Evolutionary conservation across 1,140 invertebrate genomes (phyloP).

Genomic region (Caligus rogercresseyi): DNA sequence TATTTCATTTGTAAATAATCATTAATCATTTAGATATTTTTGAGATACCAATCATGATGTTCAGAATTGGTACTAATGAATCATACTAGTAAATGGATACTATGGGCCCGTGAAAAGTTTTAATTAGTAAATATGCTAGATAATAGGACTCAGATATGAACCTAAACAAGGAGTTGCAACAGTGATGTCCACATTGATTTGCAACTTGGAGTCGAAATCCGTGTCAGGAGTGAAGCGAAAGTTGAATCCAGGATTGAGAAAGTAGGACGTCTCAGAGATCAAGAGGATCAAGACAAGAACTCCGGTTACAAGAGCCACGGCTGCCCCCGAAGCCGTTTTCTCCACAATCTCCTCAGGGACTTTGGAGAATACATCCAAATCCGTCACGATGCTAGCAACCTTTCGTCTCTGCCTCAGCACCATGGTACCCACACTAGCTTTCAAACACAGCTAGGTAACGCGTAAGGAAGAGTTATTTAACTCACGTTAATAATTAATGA

Average conservation of each 20-base stretch:
- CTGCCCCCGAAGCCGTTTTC: constrained; percentile 58
- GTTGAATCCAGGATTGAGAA: constrained; percentile 53
- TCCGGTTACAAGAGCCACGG: constrained; percentile 61
- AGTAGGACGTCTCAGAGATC: constrained; percentile 65
- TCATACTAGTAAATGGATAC: no score
- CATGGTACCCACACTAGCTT: no score
- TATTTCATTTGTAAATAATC: no score
- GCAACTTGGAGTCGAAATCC: constrained; percentile 67
- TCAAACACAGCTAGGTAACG: no score
- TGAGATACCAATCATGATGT: no score
- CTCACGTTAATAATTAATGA: no score
- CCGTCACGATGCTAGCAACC: constrained; percentile 41
- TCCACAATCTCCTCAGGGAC: constrained; percentile 63
- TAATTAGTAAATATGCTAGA: no score
- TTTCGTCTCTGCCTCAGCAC: constrained; percentile 4
- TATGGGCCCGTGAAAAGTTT: no score
- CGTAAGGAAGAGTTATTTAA: no score
- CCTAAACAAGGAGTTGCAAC: constrained; percentile 73
- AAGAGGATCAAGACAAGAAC: constrained; percentile 57
- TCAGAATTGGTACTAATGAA: no score
- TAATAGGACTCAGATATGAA: no score
- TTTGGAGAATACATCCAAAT: constrained; percentile 77
- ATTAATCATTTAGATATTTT: no score
- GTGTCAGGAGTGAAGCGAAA: constrained; percentile 78
- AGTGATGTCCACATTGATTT: constrained; percentile 82